Evolutionary conservation across 2,888 invertebrate genomes (phyloP).

Genomic region (Belgica antarctica): DNA sequence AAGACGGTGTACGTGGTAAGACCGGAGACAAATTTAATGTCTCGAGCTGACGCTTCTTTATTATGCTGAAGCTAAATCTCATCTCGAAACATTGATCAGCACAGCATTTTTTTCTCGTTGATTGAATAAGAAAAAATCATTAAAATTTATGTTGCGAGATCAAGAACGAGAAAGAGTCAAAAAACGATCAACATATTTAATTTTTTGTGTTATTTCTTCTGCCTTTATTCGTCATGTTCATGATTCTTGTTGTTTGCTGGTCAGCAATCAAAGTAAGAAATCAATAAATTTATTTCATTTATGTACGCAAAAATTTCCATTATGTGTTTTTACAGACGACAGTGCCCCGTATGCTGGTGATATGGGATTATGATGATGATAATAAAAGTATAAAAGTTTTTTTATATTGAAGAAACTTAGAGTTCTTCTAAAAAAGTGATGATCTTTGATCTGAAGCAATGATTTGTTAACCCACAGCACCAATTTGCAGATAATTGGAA

Average conservation of each 20-base stretch:
- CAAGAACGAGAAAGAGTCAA: not conserved
- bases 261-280: constrained; percentile 13
- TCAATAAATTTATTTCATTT: constrained; percentile 15
- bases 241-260: not conserved
- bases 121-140: not conserved
- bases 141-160: not conserved
- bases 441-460: no score
- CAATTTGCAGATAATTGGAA: no score
- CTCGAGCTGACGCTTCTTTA: constrained; percentile 11
- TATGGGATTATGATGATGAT: no score
- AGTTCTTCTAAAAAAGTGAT: no score
- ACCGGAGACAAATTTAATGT: constrained; percentile 44
- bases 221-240: not conserved
- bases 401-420: no score
- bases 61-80: constrained; percentile 1
- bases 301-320: constrained; percentile 12
- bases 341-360: no score
- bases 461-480: no score
- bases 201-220: constrained; percentile 23
- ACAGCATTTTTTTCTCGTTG: not conserved
- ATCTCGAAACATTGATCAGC: not conserved
- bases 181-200: constrained; percentile 20
- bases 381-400: no score
- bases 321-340: no score
- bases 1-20: not conserved